Evolutionary conservation across 1,140 invertebrate species (phyloP), one percentile per base, ranked within the genome.

Genomic region (Rhagoletis pomonella): DNA sequence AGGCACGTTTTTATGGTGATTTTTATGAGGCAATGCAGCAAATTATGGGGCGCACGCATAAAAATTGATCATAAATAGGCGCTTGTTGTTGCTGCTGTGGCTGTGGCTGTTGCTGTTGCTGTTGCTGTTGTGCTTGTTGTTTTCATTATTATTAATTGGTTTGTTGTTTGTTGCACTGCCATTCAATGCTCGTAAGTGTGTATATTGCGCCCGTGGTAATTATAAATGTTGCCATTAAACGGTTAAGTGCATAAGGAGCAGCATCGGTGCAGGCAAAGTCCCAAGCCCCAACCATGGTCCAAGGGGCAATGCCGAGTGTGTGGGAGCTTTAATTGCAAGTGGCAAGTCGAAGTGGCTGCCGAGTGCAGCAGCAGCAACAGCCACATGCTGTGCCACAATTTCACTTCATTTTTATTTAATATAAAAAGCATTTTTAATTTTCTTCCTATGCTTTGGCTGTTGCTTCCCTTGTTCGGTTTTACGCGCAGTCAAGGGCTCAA

Each of bases 1-100:
- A 9, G 7, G 73, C 73, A 81, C 73, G 73, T 81, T 81, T 81
- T 81, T 81, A 81, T 81, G 73, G 73, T 19, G 73, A 81, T 81
- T 81, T 81, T 81, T 81, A 81, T 81, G 73, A 81, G 50, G 17
- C n/a, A 81, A 81, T 17, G 73, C 73, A 55, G 50, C 44, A 55
- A 81, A 50, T 81, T 44, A 81, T 81, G 73, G 73, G 73, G 19
- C 44, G 50, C 73, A 81, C 73, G 73, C 73, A 55, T 81, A 81
- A 81, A 81, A 81, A 81, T 81, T 81, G 47, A 81, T 81, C 73
- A 81, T 81, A 81, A 81, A 81, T 81, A 81, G 73, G 73, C 55
- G 6, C 44, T 29, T 67, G 64, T 67, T 67, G 64, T 67, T 67
- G 64, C 14, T 6, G 2, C 29, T 5, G 17, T 62, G 10, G 67